A percentile compares a stretch with the other conserved stretches of the same genome.
Conservation (phyloP, 2,113 vertebrate genomes). For the Tragulus kanchil region DNA sequence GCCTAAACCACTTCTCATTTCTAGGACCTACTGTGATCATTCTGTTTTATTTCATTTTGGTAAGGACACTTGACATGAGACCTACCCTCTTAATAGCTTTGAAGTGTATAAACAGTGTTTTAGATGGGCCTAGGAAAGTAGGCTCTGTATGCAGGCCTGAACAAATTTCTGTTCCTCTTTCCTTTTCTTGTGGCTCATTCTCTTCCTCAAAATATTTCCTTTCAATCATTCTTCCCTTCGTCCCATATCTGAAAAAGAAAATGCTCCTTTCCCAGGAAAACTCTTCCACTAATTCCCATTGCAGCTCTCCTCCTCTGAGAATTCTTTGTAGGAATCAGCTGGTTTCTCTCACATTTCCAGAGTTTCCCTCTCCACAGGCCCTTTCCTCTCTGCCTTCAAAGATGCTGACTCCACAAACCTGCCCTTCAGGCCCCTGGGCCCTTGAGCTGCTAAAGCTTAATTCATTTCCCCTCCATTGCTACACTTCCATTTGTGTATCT, state of each 20-base stretch:
- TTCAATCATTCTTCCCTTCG: conserved; percentile 27
- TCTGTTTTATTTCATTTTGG: background rate
- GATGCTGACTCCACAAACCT: background rate
- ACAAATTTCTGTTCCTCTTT: background rate
- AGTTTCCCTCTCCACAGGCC: background rate
- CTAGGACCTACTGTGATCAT: background rate
- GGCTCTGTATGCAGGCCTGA: background rate
- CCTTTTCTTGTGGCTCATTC: background rate
- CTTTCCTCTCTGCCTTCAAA: conserved; percentile 35
- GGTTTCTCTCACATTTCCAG: background rate
- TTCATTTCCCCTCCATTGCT: background rate
- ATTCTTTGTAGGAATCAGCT: background rate
- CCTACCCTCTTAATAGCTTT: background rate
- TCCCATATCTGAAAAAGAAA: conserved; percentile 5
- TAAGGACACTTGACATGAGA: background rate
- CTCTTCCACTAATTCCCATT: background rate
- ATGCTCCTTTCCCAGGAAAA: conserved; percentile 36
- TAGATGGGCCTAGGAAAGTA: background rate
- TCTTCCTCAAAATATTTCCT: conserved; percentile 28
- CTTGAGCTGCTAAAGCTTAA: background rate
- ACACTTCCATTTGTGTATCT: background rate
- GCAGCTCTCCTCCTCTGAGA: background rate
- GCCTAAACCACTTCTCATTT: background rate
- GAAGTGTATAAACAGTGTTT: background rate
- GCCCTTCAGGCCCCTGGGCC: background rate